Base-by-base conservation (phyloP, 2,113 vertebrate species). In the Triplophysa dalaica region DNA sequence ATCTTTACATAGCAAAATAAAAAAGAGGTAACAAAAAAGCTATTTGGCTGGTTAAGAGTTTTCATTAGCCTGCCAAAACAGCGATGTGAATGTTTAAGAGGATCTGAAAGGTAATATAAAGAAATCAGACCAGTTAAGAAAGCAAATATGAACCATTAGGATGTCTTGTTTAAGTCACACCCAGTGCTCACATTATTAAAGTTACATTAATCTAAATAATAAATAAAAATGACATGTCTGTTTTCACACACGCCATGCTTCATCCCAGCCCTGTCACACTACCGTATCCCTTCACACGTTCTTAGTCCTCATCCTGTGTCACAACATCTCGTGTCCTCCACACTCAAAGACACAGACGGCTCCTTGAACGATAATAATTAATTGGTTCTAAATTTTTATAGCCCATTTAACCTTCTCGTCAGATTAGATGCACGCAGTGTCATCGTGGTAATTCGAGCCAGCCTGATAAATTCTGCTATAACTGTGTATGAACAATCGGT, bases 401-500 rank as follows among this genome's bases (percentile, higher is more conserved):
- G 29, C 66, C 41, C 60, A 21, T 82, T 84, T 84, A 81, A 84
- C 81, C 78, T 78, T 58, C 70, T 70, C 33, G 60, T 41, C 76
- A 82, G 80, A 84, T 82, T 82, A 82, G 78, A 63, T 7, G 63
- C 63, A 41, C 50, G 58, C 63, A 29, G 50, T 48, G 41, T 33
- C 48, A 26, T 81, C 58, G 26, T 73, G 56, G 79, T 84, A 78
- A 81, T 78, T 79, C 61, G 58, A 45, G 66, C 62, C 76, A 61
- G 80, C 65, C 80, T 79, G 80, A 82, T 84, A 81, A 84, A 38
- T 82, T 81, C 83, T 84, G 69, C 78, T 74, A 82, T 82, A 79
- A 82, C 76, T 67, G 76, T 79, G 76, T 82, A 82, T 84, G 83
- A 84, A 84, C 70, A 84, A 84, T 84, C 60, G 61, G 79, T 76